Conservation (phyloP, 2,797 vertebrate genomes). For the Diplodus puntazzo region DNA sequence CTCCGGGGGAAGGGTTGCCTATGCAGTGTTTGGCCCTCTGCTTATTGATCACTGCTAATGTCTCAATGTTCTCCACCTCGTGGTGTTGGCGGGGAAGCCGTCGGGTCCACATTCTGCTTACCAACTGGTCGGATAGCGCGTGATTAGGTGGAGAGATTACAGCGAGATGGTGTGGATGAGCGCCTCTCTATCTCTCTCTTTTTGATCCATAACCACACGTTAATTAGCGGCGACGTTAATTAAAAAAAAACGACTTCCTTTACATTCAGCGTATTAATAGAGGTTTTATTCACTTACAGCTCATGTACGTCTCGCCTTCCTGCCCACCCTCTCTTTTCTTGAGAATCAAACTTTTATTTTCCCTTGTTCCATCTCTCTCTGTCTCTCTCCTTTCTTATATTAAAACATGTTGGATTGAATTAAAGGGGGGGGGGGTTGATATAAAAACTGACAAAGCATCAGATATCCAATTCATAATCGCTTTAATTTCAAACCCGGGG, state of each 20-base stretch:
- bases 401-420: conserved; percentile 50
- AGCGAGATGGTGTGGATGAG: not conserved
- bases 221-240: conserved; percentile 74
- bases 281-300: conserved; percentile 70
- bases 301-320: conserved; percentile 29
- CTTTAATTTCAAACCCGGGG: conserved; percentile 29
- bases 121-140: conserved; percentile 41
- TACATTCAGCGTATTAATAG: conserved; percentile 62
- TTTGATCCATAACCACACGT: conserved; percentile 58
- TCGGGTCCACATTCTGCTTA: conserved; percentile 19
- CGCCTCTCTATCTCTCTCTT: conserved; percentile 39
- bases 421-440: conserved; percentile 25
- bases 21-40: conserved; percentile 66
- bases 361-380: not conserved
- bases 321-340: conserved; percentile 26
- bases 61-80: conserved; percentile 74
- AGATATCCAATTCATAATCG: conserved; percentile 42
- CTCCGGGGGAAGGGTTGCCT: conserved; percentile 71
- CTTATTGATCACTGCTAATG: conserved; percentile 82
- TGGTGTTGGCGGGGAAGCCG: conserved; percentile 49
- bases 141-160: conserved; percentile 33
- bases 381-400: conserved; percentile 37
- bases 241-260: conserved; percentile 66
- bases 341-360: conserved; percentile 47
- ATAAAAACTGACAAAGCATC: conserved; percentile 36